These are phyloP conservation scores for Callimorpha dominula DNA, from an alignment of 2,888 invertebrate genomes.

Conservation along the genomic window DNA sequence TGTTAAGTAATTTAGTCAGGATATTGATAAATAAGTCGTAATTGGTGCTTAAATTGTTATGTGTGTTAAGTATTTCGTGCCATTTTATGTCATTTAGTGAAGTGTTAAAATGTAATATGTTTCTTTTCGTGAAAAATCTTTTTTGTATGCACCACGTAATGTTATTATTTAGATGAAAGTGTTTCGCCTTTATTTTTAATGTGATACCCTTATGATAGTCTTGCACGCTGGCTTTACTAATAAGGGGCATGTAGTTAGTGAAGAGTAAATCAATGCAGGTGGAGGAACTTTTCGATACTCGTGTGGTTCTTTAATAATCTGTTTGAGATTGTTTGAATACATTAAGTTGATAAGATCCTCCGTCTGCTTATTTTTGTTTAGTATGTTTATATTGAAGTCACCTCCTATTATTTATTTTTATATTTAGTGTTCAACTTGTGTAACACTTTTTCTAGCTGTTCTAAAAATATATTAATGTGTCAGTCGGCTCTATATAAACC, in stretches of 20 bases:
- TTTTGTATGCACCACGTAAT: neutral
- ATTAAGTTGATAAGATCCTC: neutral
- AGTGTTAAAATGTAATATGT: neutral
- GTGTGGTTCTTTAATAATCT: neutral
- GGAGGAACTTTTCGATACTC: neutral
- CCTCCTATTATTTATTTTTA: no score
- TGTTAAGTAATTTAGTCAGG: neutral
- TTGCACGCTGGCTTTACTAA: neutral
- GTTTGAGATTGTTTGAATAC: neutral
- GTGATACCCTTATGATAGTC: neutral
- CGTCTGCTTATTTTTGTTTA: neutral
- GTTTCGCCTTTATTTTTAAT: neutral
- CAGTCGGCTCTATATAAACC: neutral
- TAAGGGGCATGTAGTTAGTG: neutral
- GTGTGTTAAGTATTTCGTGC: neutral
- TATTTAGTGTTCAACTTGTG: no score
- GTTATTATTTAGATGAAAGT: neutral
- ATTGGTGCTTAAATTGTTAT: neutral
- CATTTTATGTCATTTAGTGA: neutral
- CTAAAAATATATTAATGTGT: no score
- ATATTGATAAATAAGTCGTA: neutral
- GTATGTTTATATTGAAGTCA: neutral
- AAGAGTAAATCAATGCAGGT: conserved; percentile 2
- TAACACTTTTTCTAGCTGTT: no score
- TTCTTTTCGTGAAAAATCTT: neutral